phyloP scores from a whole-genome alignment of 2,888 invertebrate genomes.

The Mythimna lalbum region DNA sequence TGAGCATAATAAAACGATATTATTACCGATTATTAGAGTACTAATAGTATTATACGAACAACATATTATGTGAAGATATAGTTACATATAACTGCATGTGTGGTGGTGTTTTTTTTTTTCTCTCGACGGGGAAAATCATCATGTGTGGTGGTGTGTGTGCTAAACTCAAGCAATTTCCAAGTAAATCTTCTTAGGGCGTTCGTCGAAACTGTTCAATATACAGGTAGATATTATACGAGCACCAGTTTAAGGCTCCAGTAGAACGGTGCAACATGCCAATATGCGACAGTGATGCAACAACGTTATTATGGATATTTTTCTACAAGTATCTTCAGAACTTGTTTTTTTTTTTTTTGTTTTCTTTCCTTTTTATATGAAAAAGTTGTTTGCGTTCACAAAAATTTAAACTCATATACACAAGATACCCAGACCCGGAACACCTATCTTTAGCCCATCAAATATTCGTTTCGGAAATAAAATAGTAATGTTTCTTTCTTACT shows the following conservation, averaged over 20 bases:
- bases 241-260: neutral
- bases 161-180: too few species aligned
- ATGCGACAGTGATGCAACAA: neutral
- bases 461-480: too few species aligned
- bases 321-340: neutral
- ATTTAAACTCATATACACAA: neutral
- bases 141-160: too few species aligned
- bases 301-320: neutral
- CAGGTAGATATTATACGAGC: neutral
- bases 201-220: neutral
- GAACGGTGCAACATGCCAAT: neutral
- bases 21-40: constrained; percentile 3
- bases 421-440: neutral
- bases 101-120: too few species aligned
- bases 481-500: too few species aligned
- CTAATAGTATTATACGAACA: neutral
- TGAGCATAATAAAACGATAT: constrained; percentile 10
- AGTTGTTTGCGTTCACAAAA: too few species aligned
- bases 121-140: too few species aligned
- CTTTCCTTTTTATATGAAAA: too few species aligned
- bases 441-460: too few species aligned
- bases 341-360: neutral
- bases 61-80: too few species aligned
- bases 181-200: neutral
- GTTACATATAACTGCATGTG: too few species aligned